A percentile compares a stretch with the other conserved stretches of the same genome.
Conservation (phyloP, 2,113 vertebrate species). For the Takifugu bimaculatus region DNA sequence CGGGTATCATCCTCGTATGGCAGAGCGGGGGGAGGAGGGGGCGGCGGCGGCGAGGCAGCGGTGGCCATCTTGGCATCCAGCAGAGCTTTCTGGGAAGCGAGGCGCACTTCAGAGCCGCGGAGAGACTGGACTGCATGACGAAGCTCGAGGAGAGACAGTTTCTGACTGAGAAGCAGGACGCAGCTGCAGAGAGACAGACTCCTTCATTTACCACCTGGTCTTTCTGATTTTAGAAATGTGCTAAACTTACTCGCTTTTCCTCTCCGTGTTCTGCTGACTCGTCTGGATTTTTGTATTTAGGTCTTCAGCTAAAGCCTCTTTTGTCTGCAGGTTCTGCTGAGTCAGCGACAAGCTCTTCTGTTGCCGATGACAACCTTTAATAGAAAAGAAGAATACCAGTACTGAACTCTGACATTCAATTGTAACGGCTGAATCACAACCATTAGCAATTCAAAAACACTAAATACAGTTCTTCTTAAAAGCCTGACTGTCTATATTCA, state of each 20-base stretch:
- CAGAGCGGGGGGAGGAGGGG: constrained; percentile 85
- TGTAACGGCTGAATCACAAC: too few relatives aligned
- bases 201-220: too few relatives aligned
- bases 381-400: neutral
- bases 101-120: constrained; percentile 85
- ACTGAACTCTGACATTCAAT: too few relatives aligned
- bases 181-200: constrained; percentile 34
- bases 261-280: constrained; percentile 77
- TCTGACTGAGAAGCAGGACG: constrained; percentile 83
- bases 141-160: constrained; percentile 88
- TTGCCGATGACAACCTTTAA: constrained; percentile 84
- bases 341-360: constrained; percentile 86
- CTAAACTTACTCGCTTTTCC: constrained; percentile 85
- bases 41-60: constrained; percentile 81
- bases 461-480: too few relatives aligned
- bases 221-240: too few relatives aligned
- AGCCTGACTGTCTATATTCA: too few relatives aligned
- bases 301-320: constrained; percentile 85
- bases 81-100: constrained; percentile 87
- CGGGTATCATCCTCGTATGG: constrained; percentile 95
- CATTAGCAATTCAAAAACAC: too few relatives aligned
- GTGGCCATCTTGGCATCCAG: constrained; percentile 83
- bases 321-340: constrained; percentile 85
- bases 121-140: constrained; percentile 90
- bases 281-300: constrained; percentile 88